Base-by-base conservation (phyloP, 2,797 vertebrate species). In the Benthosema pterotum region DNA sequence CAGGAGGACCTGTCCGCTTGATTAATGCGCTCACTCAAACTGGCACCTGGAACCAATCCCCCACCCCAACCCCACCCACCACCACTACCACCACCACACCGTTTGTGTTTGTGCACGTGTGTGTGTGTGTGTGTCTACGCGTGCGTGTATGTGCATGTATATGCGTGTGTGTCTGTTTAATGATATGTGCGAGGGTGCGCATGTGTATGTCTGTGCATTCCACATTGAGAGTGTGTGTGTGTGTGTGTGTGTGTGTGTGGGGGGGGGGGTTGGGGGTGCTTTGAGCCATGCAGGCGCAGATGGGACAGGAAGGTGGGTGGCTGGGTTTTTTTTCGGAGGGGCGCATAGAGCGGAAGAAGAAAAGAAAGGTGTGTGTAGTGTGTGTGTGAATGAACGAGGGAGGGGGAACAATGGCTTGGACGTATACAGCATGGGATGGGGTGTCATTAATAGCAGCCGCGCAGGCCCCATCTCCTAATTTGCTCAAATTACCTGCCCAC, bases 1-100 rank as follows among this genome's bases (percentile, higher is more conserved):
- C 86, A 90, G 83, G 76, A 70, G 69, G 84, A 88, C 83, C 81
- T 88, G 80, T 84, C 84, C 65, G 78, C 74, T 90, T 93, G 90
- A 93, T 92, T 91, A 92, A 92, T 91, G 89, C 85, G 75, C 86
- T 91, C 87, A 90, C 87, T 91, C 90, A 90, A 85, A 87, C 75
- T 86, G 85, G 83, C 88, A 89, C 90, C 84, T 93, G 90, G 91
- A 91, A 93, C 78, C 78, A 84, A 92, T 91, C 85, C 83, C 73
- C 58, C 58, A 13, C 51, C 69, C 4, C 5, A 45, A 43, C 22
- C 22, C 22, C 22, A 3, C 1, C 22, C 22, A 67, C 4, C 5
- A 45, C 46, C 46, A 38, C 46, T 66, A 47, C 78, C 79, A 80
- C 77, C 60, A 16, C 77, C 75, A 62, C 78, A 64, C 50, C 25